Evolutionary conservation across 2,888 invertebrate genomes (phyloP).

Genomic region (Griposia aprilina): DNA sequence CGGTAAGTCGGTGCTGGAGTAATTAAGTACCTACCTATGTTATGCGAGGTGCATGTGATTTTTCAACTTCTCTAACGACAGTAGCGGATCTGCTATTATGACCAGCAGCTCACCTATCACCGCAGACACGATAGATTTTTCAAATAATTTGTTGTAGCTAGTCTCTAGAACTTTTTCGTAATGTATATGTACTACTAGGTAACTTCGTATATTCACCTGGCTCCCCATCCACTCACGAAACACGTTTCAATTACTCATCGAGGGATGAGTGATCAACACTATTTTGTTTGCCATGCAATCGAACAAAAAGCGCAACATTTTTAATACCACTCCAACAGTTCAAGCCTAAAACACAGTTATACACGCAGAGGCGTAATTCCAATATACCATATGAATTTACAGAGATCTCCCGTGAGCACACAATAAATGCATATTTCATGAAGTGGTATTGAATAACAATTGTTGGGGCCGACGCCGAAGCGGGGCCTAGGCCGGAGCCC

Average conservation of each 20-base stretch:
- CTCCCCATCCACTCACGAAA: background rate
- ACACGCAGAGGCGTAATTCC: conserved; percentile 53
- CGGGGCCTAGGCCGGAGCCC: conserved; percentile 45
- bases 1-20: no score
- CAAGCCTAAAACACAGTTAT: conserved; percentile 57
- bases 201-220: background rate
- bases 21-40: no score
- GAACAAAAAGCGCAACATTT: conserved; percentile 62
- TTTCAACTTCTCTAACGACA: no score
- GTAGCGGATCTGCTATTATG: no score
- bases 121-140: no score
- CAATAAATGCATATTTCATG: conserved; percentile 87
- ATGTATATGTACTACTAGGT: no score
- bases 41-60: no score
- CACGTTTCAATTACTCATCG: conserved; percentile 19
- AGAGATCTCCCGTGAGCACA: conserved; percentile 68
- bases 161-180: no score
- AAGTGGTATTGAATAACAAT: conserved; percentile 86
- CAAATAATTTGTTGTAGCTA: no score
- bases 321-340: conserved; percentile 68
- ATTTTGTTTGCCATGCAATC: conserved; percentile 38
- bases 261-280: conserved; percentile 9
- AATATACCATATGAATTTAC: conserved; percentile 76
- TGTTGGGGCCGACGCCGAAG: conserved; percentile 64
- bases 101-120: no score